Conservation (phyloP, 2,113 vertebrate genomes). For the Pelodiscus sinensis region DNA sequence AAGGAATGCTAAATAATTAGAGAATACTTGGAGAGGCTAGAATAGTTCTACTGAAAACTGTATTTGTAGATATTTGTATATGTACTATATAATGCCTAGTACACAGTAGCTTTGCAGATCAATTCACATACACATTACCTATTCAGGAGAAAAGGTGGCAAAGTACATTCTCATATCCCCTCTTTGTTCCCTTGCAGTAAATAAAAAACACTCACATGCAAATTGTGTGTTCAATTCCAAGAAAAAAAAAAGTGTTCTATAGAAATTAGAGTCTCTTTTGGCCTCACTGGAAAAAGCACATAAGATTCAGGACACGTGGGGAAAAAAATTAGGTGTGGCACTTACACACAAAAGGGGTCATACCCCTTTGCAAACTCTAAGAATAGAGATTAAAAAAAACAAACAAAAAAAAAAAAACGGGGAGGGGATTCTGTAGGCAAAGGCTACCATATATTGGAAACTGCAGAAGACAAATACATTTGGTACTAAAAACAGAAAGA, state of each 20-base stretch:
- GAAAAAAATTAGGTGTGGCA: background rate
- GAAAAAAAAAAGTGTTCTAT: background rate
- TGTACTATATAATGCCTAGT: background rate
- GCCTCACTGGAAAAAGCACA: background rate
- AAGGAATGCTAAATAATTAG: background rate
- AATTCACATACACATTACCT: background rate
- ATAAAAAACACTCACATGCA: background rate
- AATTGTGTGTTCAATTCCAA: background rate
- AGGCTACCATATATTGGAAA: background rate
- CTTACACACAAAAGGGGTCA: background rate
- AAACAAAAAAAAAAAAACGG: too few relatives aligned
- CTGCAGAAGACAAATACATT: conserved; percentile 2
- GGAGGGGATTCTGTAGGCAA: background rate
- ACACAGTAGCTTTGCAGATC: background rate
- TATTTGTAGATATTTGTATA: background rate
- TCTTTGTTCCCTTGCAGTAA: conserved; percentile 22
- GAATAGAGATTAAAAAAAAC: background rate
- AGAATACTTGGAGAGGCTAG: background rate
- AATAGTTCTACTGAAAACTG: background rate
- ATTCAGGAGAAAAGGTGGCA: background rate
- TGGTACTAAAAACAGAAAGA: background rate
- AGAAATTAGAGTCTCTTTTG: background rate
- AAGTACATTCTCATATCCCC: background rate
- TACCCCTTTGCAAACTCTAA: background rate
- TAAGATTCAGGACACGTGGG: background rate